Conservation (phyloP, 2,888 invertebrate genomes). For the Drosophila colorata region DNA sequence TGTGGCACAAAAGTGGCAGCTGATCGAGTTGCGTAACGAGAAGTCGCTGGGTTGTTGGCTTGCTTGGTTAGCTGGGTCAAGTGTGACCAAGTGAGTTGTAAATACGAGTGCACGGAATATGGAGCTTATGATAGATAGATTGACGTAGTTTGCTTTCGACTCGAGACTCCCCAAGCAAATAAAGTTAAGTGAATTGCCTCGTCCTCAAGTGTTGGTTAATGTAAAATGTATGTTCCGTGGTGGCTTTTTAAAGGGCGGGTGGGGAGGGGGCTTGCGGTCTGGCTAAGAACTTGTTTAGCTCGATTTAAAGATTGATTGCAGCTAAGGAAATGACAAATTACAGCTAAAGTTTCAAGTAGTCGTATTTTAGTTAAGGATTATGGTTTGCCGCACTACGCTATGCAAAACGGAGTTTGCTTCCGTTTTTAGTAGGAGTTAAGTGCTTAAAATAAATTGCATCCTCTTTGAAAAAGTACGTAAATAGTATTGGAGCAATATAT, state of each 20-base stretch:
- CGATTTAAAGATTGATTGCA: constrained; percentile 53
- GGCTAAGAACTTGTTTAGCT: constrained; percentile 24
- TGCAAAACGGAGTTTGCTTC: no score
- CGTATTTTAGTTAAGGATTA: not conserved
- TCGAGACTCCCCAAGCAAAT: constrained; percentile 70
- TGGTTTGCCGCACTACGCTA: no score
- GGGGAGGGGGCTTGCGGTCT: not conserved
- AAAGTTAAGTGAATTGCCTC: constrained; percentile 69
- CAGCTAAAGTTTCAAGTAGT: not conserved
- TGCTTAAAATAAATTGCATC: no score
- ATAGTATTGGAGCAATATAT: no score
- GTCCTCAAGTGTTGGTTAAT: constrained; percentile 60
- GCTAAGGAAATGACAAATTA: constrained; percentile 30
- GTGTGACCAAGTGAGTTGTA: constrained; percentile 73
- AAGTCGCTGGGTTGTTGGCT: constrained; percentile 1
- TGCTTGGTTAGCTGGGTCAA: constrained; percentile 57
- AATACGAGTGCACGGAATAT: constrained; percentile 47
- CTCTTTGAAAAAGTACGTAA: no score
- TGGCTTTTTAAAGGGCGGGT: not conserved
- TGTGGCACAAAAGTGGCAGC: constrained; percentile 47
- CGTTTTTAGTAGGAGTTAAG: not conserved
- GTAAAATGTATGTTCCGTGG: constrained; percentile 51
- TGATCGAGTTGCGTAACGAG: constrained; percentile 63
- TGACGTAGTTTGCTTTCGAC: constrained; percentile 40
- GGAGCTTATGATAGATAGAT: constrained; percentile 61